Conservation (phyloP, 2,888 invertebrate species). For the Euclidia mi region DNA sequence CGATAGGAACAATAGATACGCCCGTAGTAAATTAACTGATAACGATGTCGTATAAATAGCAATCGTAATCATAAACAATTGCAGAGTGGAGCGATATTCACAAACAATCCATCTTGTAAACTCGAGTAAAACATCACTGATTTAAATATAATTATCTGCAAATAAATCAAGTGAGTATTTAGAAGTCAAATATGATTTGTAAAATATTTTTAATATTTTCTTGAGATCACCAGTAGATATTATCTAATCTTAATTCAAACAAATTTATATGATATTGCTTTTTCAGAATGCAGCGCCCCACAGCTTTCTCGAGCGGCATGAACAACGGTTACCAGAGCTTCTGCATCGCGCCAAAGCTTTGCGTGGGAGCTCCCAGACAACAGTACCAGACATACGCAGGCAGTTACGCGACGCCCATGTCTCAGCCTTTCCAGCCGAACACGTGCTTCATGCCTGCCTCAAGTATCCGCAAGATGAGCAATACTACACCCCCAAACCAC, state of each 20-base stretch:
- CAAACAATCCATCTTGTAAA: slow-evolving; percentile 20
- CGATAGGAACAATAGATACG: too few species aligned
- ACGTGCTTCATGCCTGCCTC: slow-evolving; percentile 73
- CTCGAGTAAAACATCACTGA: slow-evolving; percentile 5
- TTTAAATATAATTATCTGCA: not conserved
- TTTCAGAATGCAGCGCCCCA: slow-evolving; percentile 47
- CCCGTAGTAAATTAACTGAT: slow-evolving; percentile 9
- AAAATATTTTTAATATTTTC: too few species aligned
- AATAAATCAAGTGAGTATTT: slow-evolving; percentile 32
- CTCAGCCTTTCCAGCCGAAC: slow-evolving; percentile 59
- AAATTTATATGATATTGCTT: not conserved
- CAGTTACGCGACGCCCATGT: slow-evolving; percentile 19
- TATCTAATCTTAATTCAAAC: too few species aligned
- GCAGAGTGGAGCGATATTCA: slow-evolving; percentile 19
- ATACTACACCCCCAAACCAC: slow-evolving; percentile 49
- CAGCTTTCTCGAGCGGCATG: slow-evolving; percentile 32
- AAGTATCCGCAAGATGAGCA: slow-evolving; percentile 61
- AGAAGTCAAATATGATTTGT: too few species aligned
- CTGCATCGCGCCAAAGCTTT: slow-evolving; percentile 37
- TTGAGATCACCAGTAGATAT: too few species aligned
- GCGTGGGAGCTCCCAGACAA: slow-evolving; percentile 36
- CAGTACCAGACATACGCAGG: slow-evolving; percentile 25
- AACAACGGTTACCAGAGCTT: slow-evolving; percentile 41
- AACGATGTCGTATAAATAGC: slow-evolving; percentile 39
- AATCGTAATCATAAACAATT: slow-evolving; percentile 12